These are phyloP conservation scores for Hyperopisus bebe DNA, from an alignment of 2,113 vertebrate genomes.

Conservation along the genomic window DNA sequence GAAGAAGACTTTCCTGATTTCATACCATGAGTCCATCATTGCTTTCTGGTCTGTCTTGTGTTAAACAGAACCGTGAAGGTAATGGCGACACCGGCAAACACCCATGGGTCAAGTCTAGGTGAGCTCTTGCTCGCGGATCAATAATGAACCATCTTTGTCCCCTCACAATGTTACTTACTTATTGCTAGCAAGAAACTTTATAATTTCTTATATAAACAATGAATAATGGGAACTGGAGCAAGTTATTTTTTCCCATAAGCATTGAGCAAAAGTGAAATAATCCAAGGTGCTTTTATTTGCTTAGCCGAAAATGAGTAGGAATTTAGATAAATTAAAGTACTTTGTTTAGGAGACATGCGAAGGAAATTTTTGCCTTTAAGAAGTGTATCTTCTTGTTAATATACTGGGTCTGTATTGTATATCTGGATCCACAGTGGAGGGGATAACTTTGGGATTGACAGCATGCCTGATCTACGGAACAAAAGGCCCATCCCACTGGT, in stretches of 20 bases:
- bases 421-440: conserved; percentile 60
- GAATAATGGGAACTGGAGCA: background rate
- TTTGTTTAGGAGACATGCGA: background rate
- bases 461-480: conserved; percentile 89
- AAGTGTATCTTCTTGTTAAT: conserved; percentile 2
- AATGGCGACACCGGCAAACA: conserved; percentile 70
- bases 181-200: background rate
- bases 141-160: background rate
- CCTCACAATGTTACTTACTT: background rate
- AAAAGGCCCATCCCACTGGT: conserved; percentile 86
- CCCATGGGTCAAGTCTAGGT: conserved; percentile 84
- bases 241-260: background rate
- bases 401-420: background rate
- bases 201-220: background rate
- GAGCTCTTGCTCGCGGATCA: conserved; percentile 45
- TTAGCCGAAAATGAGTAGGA: background rate
- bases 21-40: background rate
- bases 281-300: background rate
- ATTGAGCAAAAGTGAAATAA: background rate
- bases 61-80: conserved; percentile 62
- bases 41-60: background rate
- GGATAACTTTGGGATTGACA: conserved; percentile 89
- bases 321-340: background rate
- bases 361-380: background rate
- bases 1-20: background rate